A percentile compares a stretch with the other conserved stretches of the same genome.
phyloP scores from a whole-genome alignment of 2,113 vertebrate genomes.

The Hypomesus transpacificus region DNA sequence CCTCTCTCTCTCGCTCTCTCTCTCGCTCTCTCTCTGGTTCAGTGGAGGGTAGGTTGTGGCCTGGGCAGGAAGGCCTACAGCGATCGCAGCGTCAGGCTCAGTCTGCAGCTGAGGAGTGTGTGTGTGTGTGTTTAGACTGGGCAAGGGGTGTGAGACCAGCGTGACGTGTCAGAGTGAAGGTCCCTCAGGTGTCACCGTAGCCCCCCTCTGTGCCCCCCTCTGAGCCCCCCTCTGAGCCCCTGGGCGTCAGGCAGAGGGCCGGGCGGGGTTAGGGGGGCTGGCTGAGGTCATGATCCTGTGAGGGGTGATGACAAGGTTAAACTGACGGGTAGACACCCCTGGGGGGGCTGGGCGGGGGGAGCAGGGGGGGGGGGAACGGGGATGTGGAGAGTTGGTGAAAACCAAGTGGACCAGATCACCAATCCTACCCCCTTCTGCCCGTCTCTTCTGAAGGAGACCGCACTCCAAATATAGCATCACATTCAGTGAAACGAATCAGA shows the following conservation, averaged over 20 bases:
- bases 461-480: too few relatives aligned
- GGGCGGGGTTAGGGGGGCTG: constrained; percentile 3
- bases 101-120: constrained; percentile 5
- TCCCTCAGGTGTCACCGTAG: constrained; percentile 52
- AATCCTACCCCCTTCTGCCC: too few relatives aligned
- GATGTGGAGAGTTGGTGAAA: background rate
- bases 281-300: constrained; percentile 48
- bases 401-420: too few relatives aligned
- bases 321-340: constrained; percentile 37
- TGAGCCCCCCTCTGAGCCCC: constrained; percentile 34
- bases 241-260: background rate
- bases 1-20: too few relatives aligned
- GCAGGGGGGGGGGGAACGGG: background rate
- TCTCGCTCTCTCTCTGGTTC: too few relatives aligned
- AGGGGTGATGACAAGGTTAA: constrained; percentile 55
- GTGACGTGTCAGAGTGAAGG: constrained; percentile 25
- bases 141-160: constrained; percentile 32
- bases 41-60: background rate
- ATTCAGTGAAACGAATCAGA: too few relatives aligned
- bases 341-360: background rate
- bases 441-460: too few relatives aligned
- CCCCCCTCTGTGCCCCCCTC: constrained; percentile 34
- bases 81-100: constrained; percentile 5
- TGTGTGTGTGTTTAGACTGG: constrained; percentile 42
- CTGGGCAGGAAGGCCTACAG: constrained; percentile 18